phyloP scores from a whole-genome alignment of 2,797 vertebrate genomes.

The Taenioides sp. region DNA sequence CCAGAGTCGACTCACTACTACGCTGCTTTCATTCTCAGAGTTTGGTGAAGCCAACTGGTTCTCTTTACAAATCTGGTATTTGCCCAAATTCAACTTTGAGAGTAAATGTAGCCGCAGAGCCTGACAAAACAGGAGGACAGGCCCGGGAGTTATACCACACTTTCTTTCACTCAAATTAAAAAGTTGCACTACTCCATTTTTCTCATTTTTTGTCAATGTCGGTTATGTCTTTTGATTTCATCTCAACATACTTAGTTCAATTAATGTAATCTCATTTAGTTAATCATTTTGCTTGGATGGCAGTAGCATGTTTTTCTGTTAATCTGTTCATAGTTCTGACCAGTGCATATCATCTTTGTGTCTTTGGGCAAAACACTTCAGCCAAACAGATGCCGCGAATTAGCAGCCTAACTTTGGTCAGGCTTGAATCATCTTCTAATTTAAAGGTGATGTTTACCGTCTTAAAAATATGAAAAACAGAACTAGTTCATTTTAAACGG shows the following conservation, averaged over 20 bases:
- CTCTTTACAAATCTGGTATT: conserved; percentile 13
- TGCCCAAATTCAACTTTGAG: neutral
- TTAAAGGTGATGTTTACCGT: no score
- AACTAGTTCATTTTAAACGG: no score
- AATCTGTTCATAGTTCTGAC: neutral
- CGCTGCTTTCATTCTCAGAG: neutral
- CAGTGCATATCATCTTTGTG: no score
- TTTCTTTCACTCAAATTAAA: neutral
- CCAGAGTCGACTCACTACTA: neutral
- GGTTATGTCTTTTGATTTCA: neutral
- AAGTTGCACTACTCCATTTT: neutral
- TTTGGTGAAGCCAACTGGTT: conserved; percentile 7
- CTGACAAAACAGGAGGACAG: conserved; percentile 5
- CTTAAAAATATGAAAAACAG: no score
- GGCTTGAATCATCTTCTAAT: no score
- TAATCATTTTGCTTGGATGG: neutral
- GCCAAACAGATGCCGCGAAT: no score
- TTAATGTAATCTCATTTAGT: neutral
- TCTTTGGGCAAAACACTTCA: no score
- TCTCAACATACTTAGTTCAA: neutral
- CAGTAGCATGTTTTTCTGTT: neutral
- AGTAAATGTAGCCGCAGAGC: conserved; percentile 5
- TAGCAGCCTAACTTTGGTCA: neutral
- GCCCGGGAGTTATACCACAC: neutral
- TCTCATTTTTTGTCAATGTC: neutral